A percentile compares a stretch with the other conserved stretches of the same genome.
Evolutionary conservation across 2,797 vertebrate genomes (phyloP).

Genomic region (Lepidocolaptes lacrymiger): DNA sequence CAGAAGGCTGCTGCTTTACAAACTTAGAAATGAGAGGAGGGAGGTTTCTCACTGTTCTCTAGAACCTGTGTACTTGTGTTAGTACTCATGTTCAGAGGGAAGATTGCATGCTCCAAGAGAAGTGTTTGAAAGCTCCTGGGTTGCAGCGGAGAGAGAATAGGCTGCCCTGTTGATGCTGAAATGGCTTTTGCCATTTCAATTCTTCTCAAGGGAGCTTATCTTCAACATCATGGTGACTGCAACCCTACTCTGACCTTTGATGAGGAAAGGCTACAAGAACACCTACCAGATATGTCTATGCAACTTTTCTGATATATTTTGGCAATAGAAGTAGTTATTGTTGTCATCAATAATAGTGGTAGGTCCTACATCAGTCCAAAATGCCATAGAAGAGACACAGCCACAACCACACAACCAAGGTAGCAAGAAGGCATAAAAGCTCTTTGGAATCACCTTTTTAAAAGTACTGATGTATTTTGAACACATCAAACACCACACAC

Average conservation of each 20-base stretch:
- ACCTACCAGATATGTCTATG: not conserved
- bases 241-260: not conserved
- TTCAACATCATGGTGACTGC: not conserved
- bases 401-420: not conserved
- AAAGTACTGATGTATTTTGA: not conserved
- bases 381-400: not conserved
- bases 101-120: not conserved
- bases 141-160: not conserved
- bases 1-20: not conserved
- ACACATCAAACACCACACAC: not conserved
- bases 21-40: not conserved
- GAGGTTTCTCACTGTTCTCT: not conserved
- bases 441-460: not conserved
- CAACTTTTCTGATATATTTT: not conserved
- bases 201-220: not conserved
- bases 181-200: not conserved
- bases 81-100: not conserved
- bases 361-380: not conserved
- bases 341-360: rapidly evolving
- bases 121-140: not conserved
- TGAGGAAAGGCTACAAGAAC: not conserved
- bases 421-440: not conserved
- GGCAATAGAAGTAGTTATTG: not conserved
- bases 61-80: not conserved
- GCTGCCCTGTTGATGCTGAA: not conserved